Conservation (phyloP, 1,140 invertebrate species). For the Bombyx mandarina region DNA sequence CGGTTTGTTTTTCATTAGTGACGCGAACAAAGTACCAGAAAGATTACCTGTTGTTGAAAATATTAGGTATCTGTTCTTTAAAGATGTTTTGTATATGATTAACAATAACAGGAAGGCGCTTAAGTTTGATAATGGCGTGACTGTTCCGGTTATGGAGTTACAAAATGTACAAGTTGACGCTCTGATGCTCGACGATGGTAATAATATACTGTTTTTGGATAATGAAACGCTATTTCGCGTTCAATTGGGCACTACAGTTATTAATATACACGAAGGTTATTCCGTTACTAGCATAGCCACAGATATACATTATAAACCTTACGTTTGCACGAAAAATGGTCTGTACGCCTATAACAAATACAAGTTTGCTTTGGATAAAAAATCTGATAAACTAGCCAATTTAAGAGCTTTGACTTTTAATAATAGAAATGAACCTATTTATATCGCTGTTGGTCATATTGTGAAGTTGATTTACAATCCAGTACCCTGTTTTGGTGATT, state of each 20-base stretch:
- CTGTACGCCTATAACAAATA: slow-evolving; percentile 52
- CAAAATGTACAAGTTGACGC: slow-evolving; percentile 29
- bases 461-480: slow-evolving; percentile 33
- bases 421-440: slow-evolving; percentile 38
- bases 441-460: slow-evolving; percentile 42
- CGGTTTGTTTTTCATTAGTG: slow-evolving; percentile 45
- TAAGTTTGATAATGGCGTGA: slow-evolving; percentile 39
- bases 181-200: slow-evolving; percentile 44
- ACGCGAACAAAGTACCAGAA: slow-evolving; percentile 31
- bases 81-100: slow-evolving; percentile 36
- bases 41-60: slow-evolving; percentile 38
- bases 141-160: slow-evolving; percentile 27
- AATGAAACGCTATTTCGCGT: slow-evolving; percentile 39
- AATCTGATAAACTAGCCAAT: slow-evolving; percentile 27
- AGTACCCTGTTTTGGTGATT: slow-evolving; percentile 37
- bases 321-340: slow-evolving; percentile 36
- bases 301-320: slow-evolving; percentile 35
- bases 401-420: slow-evolving; percentile 41
- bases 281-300: slow-evolving; percentile 26
- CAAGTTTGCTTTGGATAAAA: slow-evolving; percentile 50
- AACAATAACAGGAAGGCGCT: slow-evolving; percentile 33
- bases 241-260: slow-evolving; percentile 38
- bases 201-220: slow-evolving; percentile 45
- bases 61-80: slow-evolving; percentile 36
- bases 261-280: slow-evolving; percentile 39